A percentile compares a stretch with the other conserved stretches of the same genome.
phyloP scores from a whole-genome alignment of 2,113 vertebrate species.

The Clarias macrocephalus region DNA sequence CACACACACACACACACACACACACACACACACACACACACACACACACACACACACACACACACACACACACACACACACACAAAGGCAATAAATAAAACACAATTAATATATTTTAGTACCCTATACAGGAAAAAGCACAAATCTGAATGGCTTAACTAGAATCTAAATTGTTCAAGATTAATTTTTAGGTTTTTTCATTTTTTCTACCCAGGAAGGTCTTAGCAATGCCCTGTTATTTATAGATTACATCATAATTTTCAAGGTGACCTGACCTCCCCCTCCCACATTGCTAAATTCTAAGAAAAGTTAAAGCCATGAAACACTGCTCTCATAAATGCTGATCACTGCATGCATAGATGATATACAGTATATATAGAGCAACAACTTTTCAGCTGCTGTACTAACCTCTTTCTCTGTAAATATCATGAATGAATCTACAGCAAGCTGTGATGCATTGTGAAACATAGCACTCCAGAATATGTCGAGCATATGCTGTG shows the following conservation, averaged over 20 bases:
- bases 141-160: not conserved
- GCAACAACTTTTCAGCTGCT: constrained; percentile 15
- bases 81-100: not conserved
- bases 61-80: too few relatives aligned
- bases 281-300: not conserved
- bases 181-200: not conserved
- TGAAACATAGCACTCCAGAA: constrained; percentile 36
- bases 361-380: not conserved
- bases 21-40: too few relatives aligned
- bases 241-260: not conserved
- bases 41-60: too few relatives aligned
- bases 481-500: constrained; percentile 51
- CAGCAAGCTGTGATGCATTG: constrained; percentile 36
- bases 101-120: not conserved
- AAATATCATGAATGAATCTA: constrained; percentile 40
- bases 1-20: too few relatives aligned
- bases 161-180: not conserved
- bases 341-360: not conserved
- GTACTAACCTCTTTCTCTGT: constrained; percentile 22
- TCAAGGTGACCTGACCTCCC: not conserved
- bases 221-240: not conserved
- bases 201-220: not conserved
- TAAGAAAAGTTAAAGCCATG: not conserved
- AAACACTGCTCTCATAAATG: not conserved
- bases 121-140: not conserved